Evolutionary conservation across 2,888 invertebrate genomes (phyloP).

Genomic region (Camponotus fellah): DNA sequence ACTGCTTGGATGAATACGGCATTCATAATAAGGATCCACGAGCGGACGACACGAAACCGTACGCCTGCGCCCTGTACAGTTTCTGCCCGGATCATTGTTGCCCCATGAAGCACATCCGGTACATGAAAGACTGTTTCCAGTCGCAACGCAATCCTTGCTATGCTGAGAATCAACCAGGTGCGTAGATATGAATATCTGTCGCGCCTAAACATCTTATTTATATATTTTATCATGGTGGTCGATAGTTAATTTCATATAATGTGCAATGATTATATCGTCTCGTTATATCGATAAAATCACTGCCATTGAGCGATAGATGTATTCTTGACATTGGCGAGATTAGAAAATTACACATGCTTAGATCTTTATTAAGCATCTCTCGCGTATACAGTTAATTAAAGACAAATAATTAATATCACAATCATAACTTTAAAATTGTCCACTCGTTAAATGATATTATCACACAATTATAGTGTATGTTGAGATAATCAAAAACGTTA

Average conservation of each 20-base stretch:
- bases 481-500: neutral
- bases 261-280: neutral
- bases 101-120: conserved; percentile 86
- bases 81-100: conserved; percentile 91
- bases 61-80: conserved; percentile 89
- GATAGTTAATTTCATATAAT: neutral
- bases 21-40: conserved; percentile 87
- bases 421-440: neutral
- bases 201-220: neutral
- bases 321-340: too few relatives aligned
- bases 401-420: neutral
- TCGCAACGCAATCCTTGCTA: conserved; percentile 87
- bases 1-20: conserved; percentile 87
- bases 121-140: conserved; percentile 86
- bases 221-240: neutral
- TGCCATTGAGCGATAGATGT: neutral
- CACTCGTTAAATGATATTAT: neutral
- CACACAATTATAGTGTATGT: neutral
- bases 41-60: conserved; percentile 87
- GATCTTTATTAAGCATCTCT: neutral
- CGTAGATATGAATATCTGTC: conserved; percentile 35
- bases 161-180: conserved; percentile 83
- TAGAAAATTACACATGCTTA: too few relatives aligned
- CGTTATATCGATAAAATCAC: neutral
- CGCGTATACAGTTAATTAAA: neutral